phyloP scores from a whole-genome alignment of 2,797 vertebrate genomes.

The Melopsittacus undulatus region DNA sequence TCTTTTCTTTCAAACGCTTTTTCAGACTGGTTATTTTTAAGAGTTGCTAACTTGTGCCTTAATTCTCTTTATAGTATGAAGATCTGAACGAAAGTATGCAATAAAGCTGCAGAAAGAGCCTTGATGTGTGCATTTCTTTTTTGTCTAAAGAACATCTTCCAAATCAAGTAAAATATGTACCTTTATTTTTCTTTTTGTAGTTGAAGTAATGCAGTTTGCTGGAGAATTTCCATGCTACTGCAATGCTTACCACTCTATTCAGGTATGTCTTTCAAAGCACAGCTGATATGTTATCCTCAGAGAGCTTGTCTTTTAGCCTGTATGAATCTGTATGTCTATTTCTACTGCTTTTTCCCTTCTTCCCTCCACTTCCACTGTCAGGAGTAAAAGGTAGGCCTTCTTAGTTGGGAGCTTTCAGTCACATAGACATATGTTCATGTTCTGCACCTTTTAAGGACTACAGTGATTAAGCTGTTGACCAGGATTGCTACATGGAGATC shows the following conservation, averaged over 20 bases:
- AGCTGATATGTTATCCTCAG: too few species aligned
- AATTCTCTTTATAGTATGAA: not conserved
- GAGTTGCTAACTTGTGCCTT: not conserved
- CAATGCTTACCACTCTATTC: fast-evolving
- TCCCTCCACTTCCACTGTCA: not conserved
- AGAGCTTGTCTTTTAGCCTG: not conserved
- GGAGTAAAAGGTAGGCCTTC: too few species aligned
- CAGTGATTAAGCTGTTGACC: not conserved
- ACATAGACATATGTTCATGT: fast-evolving
- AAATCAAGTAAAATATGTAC: not conserved
- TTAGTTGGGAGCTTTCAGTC: not conserved
- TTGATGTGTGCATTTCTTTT: not conserved
- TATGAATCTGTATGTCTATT: fast-evolving
- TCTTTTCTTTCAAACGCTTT: not conserved
- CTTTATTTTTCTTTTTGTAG: not conserved
- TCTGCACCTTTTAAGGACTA: not conserved
- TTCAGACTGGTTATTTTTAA: not conserved
- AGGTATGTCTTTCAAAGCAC: not conserved
- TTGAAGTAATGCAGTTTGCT: not conserved
- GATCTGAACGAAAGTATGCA: not conserved
- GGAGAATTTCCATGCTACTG: not conserved
- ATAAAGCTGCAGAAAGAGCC: not conserved
- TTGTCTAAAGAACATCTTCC: not conserved
- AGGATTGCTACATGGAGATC: not conserved
- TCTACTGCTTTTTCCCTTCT: not conserved